phyloP scores from a whole-genome alignment of 2,797 vertebrate species.

The Pachyuromys duprasi region DNA sequence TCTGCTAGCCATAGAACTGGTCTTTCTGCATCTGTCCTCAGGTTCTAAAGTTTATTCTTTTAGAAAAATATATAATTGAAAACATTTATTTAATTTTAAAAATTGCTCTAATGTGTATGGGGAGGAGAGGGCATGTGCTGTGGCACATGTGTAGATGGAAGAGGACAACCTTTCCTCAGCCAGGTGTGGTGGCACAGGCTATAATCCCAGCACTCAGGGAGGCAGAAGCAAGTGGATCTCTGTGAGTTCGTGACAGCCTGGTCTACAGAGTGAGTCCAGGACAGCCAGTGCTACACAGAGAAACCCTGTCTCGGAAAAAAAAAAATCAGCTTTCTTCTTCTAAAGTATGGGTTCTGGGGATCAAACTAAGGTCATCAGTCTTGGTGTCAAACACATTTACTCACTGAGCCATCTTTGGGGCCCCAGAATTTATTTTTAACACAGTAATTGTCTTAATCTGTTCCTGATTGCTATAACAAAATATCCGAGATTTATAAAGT shows the following conservation, averaged over 20 bases:
- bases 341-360: not conserved
- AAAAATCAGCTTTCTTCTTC: not conserved
- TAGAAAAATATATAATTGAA: not conserved
- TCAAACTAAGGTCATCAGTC: not conserved
- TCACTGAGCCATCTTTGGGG: not conserved
- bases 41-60: not conserved
- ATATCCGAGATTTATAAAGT: not conserved
- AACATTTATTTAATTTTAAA: not conserved
- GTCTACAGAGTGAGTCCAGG: too few species aligned
- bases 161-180: not conserved
- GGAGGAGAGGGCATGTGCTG: too few species aligned
- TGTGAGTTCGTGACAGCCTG: too few species aligned
- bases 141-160: not conserved
- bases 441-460: not conserved
- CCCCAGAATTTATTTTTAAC: not conserved
- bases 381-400: not conserved
- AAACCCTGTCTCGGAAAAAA: too few species aligned
- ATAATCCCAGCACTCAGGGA: too few species aligned
- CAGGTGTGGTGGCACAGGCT: too few species aligned
- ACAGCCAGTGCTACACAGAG: too few species aligned
- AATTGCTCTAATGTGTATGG: not conserved
- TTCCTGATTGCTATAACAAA: not conserved
- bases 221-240: too few species aligned
- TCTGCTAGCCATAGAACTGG: not conserved
- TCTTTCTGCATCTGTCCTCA: not conserved